Evolutionary conservation across 2,888 invertebrate genomes (phyloP), one percentile per base, ranked within the genome.

Genomic region (Chirona hameri): DNA sequence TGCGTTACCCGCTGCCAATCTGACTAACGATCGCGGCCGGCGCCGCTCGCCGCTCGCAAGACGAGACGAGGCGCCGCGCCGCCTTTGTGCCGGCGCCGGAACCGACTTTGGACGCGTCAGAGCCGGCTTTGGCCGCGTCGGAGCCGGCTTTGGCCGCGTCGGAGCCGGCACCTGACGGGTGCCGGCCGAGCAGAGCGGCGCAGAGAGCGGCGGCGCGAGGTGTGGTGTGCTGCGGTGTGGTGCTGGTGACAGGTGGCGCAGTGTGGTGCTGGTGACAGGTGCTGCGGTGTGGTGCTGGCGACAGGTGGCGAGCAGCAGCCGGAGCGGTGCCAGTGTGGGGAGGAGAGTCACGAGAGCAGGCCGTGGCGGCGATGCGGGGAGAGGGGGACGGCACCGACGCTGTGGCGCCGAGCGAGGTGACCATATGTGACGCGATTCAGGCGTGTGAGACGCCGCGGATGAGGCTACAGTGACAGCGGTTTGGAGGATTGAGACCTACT

Each of bases 1-100:
- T 76, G 76, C 76, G 76, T 76, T 76, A 76, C 14, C 76, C 39
- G 7, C 76, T 9, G 76, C 76, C 76, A 76, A 76, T 76, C 76
- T 76, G 76, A 21, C 76, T 46, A 76, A 76, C 76, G 76, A 76
- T 76, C 76, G 76, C 1, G 14, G 46, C 10, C 31, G 72, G 72
- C 72, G 72, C 72, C 72, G n/a, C 69, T 69, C 27, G 7, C 31
- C 31, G 0, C 24, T 15, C 31, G 21, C 24, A 12, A 39, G 46
- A 46, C 76, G 76, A 21, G 72, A 4, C 72, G 72, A 0, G 4
- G 65, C 65, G 27, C 65, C 65, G 65, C 10, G n/a, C n/a, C 60
- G 60, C n/a, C 65, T 65, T 65, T 65, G 65, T 31, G 65, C 12
- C 31, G 12, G 52, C 52, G 52, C 1, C 52, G 39, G 52, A 52